These are phyloP conservation scores for Poeciliopsis presidionis DNA, from an alignment of 2,797 vertebrate genomes.

Conservation along the genomic window DNA sequence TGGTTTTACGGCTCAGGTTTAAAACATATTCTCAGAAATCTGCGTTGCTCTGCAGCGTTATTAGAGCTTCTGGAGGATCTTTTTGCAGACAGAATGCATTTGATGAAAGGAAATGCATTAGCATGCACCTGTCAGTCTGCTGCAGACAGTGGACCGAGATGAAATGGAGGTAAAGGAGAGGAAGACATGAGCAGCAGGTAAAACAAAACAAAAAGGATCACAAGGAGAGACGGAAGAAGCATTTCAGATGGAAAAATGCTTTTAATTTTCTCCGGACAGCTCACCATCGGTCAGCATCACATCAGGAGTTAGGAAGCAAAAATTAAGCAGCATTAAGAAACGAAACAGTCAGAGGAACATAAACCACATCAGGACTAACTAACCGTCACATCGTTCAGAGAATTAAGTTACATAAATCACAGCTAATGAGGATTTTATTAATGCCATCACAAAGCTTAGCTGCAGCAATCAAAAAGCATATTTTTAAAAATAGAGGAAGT, in stretches of 20 bases:
- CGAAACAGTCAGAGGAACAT: conserved; percentile 48
- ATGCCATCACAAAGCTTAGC: neutral
- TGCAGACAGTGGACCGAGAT: conserved; percentile 19
- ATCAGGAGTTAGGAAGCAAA: conserved; percentile 69
- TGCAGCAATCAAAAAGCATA: neutral
- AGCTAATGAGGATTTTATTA: neutral
- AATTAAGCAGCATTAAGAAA: conserved; percentile 66
- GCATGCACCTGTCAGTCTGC: conserved; percentile 45
- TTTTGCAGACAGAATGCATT: conserved; percentile 41
- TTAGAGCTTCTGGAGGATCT: conserved; percentile 22
- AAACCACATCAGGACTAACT: neutral
- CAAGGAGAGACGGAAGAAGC: neutral
- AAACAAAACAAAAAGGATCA: neutral
- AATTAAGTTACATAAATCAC: neutral
- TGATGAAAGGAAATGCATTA: conserved; percentile 30
- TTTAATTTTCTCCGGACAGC: conserved; percentile 7
- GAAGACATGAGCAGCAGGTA: conserved; percentile 37
- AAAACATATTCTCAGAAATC: conserved; percentile 37
- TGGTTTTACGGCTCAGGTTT: neutral
- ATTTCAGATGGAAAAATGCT: neutral
- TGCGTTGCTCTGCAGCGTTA: conserved; percentile 29
- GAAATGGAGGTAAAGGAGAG: conserved; percentile 17
- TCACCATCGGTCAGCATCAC: conserved; percentile 78
- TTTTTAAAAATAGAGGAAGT: neutral
- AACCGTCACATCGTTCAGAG: neutral